Conservation (phyloP, 2,888 invertebrate genomes). For the Hydraecia micacea region DNA sequence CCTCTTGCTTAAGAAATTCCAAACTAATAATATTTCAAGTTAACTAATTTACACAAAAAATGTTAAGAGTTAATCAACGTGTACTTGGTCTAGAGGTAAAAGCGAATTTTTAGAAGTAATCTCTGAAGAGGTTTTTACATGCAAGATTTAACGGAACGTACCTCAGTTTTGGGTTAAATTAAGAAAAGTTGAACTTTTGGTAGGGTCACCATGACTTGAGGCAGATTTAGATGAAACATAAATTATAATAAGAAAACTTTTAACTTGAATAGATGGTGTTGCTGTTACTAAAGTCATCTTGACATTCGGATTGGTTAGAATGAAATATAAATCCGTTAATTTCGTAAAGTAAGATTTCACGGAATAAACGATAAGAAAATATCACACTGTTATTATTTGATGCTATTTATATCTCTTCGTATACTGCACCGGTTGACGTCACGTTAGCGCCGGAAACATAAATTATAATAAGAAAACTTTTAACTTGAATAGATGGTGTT, state of each 20-base stretch:
- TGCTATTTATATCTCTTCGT: too few species aligned
- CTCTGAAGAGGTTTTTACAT: constrained; percentile 55
- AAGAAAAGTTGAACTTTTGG: constrained; percentile 65
- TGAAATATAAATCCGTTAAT: background rate
- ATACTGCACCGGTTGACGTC: too few species aligned
- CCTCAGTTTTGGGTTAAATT: constrained; percentile 72
- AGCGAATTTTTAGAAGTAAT: constrained; percentile 52
- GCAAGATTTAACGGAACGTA: constrained; percentile 71
- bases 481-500: background rate
- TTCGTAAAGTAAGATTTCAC: fast-evolving
- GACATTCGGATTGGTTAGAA: background rate
- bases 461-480: constrained; percentile 30
- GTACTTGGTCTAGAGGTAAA: constrained; percentile 57
- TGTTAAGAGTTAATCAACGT: constrained; percentile 66
- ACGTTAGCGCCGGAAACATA: constrained; percentile 11
- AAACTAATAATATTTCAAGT: constrained; percentile 57
- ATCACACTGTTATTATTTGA: background rate
- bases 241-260: constrained; percentile 30
- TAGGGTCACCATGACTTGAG: constrained; percentile 46
- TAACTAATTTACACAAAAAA: constrained; percentile 62
- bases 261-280: background rate
- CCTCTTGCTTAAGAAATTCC: constrained; percentile 16
- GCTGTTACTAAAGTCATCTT: background rate
- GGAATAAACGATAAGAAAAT: background rate
- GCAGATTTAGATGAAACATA: constrained; percentile 9